Conservation (phyloP, 1,140 invertebrate genomes). For the Pararge aegeria region DNA sequence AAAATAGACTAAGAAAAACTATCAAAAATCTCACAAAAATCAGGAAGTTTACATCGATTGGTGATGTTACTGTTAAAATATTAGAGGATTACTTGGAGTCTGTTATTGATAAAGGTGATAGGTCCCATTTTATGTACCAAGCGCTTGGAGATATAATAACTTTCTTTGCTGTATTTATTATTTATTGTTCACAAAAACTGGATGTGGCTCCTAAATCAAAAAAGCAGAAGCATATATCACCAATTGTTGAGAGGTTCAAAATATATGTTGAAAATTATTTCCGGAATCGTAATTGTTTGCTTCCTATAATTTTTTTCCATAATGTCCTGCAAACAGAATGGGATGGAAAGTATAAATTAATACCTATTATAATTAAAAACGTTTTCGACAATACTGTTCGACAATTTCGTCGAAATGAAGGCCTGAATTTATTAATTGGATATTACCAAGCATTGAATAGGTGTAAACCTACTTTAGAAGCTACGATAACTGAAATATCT, state of each 20-base stretch:
- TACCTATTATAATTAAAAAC: slow-evolving; percentile 79
- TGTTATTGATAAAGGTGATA: slow-evolving; percentile 83
- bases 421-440: slow-evolving; percentile 81
- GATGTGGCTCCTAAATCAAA: slow-evolving; percentile 37
- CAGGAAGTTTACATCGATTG: slow-evolving; percentile 82
- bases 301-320: slow-evolving; percentile 84
- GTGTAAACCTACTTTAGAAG: slow-evolving; percentile 44
- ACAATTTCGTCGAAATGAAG: slow-evolving; percentile 83
- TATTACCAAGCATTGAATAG: slow-evolving; percentile 82
- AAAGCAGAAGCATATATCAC: slow-evolving; percentile 55
- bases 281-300: slow-evolving; percentile 82
- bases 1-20: slow-evolving; percentile 81
- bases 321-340: slow-evolving; percentile 82
- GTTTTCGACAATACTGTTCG: slow-evolving; percentile 82
- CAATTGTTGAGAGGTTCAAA: slow-evolving; percentile 74
- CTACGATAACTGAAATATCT: slow-evolving; percentile 32
- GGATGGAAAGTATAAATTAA: slow-evolving; percentile 81
- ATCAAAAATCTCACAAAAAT: slow-evolving; percentile 82
- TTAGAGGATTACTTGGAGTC: slow-evolving; percentile 81
- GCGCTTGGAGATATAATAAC: slow-evolving; percentile 85
- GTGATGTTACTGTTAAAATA: slow-evolving; percentile 80
- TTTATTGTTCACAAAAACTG: slow-evolving; percentile 81
- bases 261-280: slow-evolving; percentile 81
- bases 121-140: slow-evolving; percentile 83
- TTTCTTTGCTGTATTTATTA: slow-evolving; percentile 83